A percentile compares a stretch with the other conserved stretches of the same genome.
phyloP scores from a whole-genome alignment of 2,797 vertebrate species.

The Coracias cyanogaster region DNA sequence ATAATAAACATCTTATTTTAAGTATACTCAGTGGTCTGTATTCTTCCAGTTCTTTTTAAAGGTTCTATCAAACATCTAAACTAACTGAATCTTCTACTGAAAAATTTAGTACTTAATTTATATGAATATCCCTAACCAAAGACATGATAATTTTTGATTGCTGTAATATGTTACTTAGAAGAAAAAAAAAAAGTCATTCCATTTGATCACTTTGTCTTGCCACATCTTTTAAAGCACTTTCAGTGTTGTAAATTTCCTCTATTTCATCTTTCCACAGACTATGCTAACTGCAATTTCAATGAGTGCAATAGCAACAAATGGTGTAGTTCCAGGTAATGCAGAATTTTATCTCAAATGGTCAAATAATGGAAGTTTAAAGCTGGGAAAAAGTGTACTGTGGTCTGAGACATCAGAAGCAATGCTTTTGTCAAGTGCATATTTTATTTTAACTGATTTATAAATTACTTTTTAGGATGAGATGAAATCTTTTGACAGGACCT shows the following conservation, averaged over 20 bases:
- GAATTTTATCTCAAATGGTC: background rate
- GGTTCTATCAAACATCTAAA: background rate
- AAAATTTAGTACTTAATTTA: background rate
- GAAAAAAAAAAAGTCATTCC: background rate
- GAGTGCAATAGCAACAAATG: constrained; percentile 98
- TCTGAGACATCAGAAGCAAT: background rate
- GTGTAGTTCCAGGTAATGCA: constrained; percentile 92
- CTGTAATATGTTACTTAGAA: background rate
- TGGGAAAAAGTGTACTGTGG: background rate
- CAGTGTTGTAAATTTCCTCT: background rate
- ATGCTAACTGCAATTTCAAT: constrained; percentile 98
- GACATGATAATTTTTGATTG: background rate
- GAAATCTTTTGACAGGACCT: background rate
- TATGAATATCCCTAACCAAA: background rate
- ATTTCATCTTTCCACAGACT: constrained; percentile 81
- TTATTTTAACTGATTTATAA: background rate
- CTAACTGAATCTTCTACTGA: background rate
- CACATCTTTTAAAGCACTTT: background rate
- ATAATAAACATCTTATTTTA: background rate
- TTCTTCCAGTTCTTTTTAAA: background rate
- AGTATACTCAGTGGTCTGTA: background rate
- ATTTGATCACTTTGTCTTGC: background rate
- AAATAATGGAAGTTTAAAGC: background rate
- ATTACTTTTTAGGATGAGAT: background rate
- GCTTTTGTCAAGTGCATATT: background rate